Evolutionary conservation across 2,113 vertebrate genomes (phyloP).

Genomic region (Danionella cerebrum): DNA sequence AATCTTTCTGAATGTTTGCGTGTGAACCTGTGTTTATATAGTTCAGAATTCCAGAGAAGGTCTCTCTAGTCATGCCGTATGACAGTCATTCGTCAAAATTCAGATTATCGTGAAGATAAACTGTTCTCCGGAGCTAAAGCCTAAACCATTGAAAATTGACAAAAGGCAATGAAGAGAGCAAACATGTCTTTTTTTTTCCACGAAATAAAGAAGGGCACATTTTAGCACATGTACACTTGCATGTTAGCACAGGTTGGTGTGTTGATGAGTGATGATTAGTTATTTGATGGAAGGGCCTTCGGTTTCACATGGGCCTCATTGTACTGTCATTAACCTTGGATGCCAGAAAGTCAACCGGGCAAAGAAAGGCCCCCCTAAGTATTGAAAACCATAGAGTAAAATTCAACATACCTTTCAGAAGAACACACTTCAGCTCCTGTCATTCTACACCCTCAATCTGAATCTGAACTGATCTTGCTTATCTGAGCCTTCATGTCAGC

Average conservation of each 20-base stretch:
- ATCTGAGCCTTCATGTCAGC: not conserved
- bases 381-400: not conserved
- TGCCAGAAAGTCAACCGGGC: constrained; percentile 25
- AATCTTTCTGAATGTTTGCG: not conserved
- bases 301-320: constrained; percentile 5
- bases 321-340: constrained; percentile 16
- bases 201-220: not conserved
- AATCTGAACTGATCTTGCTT: not conserved
- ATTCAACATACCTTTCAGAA: not conserved
- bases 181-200: not conserved
- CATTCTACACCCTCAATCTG: not conserved
- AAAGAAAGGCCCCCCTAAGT: not conserved
- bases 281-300: constrained; percentile 8
- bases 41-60: not conserved
- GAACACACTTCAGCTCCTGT: constrained; percentile 1
- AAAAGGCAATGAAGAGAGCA: not conserved
- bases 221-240: not conserved
- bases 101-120: not conserved
- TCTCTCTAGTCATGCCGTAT: not conserved
- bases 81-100: not conserved
- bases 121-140: not conserved
- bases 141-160: not conserved
- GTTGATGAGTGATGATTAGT: constrained; percentile 25
- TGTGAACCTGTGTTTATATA: not conserved
- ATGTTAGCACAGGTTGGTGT: constrained; percentile 8